A percentile compares a stretch with the other conserved stretches of the same genome.
Evolutionary conservation across 2,797 vertebrate species (phyloP).

Genomic region (Lerista edwardsae): DNA sequence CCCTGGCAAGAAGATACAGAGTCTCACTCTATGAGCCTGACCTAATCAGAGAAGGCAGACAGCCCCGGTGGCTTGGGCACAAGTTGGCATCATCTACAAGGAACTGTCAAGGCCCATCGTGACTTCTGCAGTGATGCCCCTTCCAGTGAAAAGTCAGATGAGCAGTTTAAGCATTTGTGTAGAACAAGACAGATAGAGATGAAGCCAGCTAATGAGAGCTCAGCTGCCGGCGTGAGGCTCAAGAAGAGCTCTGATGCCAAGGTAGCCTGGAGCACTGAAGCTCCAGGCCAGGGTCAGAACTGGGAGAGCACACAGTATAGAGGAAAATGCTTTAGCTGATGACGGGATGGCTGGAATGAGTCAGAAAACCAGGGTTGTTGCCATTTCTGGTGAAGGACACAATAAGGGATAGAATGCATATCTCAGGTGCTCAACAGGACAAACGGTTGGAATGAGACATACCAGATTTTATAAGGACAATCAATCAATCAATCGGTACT

Average conservation of each 20-base stretch:
- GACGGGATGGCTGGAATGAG: not conserved
- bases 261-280: not conserved
- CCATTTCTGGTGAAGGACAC: not conserved
- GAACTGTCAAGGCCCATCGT: slow-evolving; percentile 51
- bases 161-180: slow-evolving; percentile 19
- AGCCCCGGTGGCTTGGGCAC: accelerated
- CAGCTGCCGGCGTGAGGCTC: accelerated
- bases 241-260: not conserved
- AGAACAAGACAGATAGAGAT: slow-evolving; percentile 17
- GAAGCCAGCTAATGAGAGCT: slow-evolving; percentile 50
- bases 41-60: not conserved
- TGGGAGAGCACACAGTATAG: not conserved
- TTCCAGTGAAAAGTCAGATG: slow-evolving; percentile 25
- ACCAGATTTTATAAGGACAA: too few species aligned
- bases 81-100: not conserved
- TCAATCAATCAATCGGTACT: too few species aligned
- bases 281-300: not conserved
- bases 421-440: too few species aligned
- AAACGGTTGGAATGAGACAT: too few species aligned
- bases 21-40: accelerated
- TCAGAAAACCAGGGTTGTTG: not conserved
- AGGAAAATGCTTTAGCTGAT: not conserved
- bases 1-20: not conserved
- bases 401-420: not conserved
- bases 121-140: slow-evolving; percentile 38